Conservation (phyloP, 2,113 vertebrate species). For the Oreochromis spilurus region DNA sequence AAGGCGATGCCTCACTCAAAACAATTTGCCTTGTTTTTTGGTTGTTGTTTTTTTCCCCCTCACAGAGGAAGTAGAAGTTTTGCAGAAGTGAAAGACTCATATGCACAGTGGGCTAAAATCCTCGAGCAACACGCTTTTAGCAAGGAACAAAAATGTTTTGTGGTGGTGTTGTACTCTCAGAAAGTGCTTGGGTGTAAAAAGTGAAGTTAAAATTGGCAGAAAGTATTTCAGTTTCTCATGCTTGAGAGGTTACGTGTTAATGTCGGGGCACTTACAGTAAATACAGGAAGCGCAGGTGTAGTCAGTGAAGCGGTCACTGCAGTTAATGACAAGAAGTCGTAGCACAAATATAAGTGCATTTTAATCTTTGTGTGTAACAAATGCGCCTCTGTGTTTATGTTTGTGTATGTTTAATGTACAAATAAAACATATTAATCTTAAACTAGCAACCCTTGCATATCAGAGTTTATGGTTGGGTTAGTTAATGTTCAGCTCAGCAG, state of each 20-base stretch:
- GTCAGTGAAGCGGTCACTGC: neutral
- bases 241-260: neutral
- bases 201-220: neutral
- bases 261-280: neutral
- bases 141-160: neutral
- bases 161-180: neutral
- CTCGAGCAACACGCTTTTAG: neutral
- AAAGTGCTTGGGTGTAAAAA: neutral
- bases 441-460: neutral
- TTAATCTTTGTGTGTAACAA: neutral
- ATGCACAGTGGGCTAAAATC: neutral
- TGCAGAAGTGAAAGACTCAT: slow-evolving; percentile 12
- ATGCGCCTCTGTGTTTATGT: neutral
- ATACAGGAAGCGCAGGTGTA: neutral
- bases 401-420: neutral
- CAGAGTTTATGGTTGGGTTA: neutral
- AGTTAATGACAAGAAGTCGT: neutral
- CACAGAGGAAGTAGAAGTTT: neutral
- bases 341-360: neutral
- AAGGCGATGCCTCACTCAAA: neutral
- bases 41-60: neutral
- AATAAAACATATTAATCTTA: neutral
- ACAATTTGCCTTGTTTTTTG: neutral
- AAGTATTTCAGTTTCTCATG: neutral
- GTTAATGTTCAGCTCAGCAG: neutral